Evolutionary conservation across 2,797 vertebrate genomes (phyloP).

Genomic region (Amazona ochrocephala): DNA sequence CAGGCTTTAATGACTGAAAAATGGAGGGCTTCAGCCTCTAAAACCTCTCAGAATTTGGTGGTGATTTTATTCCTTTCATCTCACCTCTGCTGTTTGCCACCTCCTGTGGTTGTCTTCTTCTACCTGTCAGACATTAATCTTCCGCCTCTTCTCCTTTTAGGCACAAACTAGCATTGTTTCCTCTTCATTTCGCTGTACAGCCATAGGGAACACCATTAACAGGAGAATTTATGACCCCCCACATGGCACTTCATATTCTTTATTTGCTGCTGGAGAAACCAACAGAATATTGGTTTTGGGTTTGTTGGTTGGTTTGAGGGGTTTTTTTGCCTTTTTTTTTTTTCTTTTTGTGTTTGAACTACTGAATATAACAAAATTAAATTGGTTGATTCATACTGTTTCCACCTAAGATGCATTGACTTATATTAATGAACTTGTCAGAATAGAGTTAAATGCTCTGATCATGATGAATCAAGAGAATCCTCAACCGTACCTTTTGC

Average conservation of each 20-base stretch:
- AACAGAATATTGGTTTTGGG: neutral
- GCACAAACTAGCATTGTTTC: neutral
- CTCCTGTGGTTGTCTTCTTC: neutral
- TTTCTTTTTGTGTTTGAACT: neutral
- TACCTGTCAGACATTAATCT: neutral
- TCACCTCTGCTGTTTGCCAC: neutral
- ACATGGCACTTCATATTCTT: neutral
- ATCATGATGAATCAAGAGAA: neutral
- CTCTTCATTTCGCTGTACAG: neutral
- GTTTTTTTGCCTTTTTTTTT: too few species aligned
- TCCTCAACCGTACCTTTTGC: fast-evolving
- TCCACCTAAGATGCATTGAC: neutral
- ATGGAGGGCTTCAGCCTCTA: neutral
- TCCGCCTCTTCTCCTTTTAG: neutral
- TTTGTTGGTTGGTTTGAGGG: neutral
- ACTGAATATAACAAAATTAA: neutral
- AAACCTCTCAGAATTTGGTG: neutral
- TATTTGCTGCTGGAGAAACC: neutral
- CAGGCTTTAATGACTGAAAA: neutral
- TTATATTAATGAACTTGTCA: conserved; percentile 4
- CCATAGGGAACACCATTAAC: neutral
- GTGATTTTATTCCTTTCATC: neutral
- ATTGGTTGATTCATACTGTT: neutral
- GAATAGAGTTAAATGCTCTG: neutral
- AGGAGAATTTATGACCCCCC: neutral